These are phyloP conservation scores for Cyprinodon tularosa DNA, from an alignment of 2,113 vertebrate species.

Conservation along the genomic window DNA sequence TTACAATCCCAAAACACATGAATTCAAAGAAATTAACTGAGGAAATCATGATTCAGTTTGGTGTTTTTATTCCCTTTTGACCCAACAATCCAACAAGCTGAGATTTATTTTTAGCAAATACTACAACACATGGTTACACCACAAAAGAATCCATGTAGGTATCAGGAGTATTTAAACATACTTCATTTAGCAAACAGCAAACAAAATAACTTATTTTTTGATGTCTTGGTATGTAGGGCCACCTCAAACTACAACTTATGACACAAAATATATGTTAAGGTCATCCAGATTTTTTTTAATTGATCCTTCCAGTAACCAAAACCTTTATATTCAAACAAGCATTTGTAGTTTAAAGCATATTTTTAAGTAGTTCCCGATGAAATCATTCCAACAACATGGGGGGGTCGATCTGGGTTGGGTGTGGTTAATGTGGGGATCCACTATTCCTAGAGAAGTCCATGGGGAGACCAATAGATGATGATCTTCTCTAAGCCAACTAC, in stretches of 20 bases:
- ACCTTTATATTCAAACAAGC: not conserved
- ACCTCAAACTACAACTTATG: not conserved
- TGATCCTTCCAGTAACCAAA: not conserved
- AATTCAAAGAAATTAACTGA: constrained; percentile 1
- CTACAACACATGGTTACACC: constrained; percentile 41
- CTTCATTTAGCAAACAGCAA: constrained; percentile 16
- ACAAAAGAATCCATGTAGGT: constrained; percentile 42
- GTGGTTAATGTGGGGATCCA: no score
- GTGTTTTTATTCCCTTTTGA: constrained; percentile 15
- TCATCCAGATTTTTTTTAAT: not conserved
- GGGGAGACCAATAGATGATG: no score
- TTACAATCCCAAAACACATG: constrained; percentile 18
- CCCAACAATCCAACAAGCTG: constrained; percentile 44
- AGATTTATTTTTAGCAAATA: constrained; percentile 42
- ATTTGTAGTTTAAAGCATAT: not conserved
- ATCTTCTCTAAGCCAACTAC: no score
- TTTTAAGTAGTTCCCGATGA: not conserved
- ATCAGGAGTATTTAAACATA: constrained; percentile 29
- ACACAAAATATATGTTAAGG: not conserved
- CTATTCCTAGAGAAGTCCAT: no score
- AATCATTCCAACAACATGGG: no score
- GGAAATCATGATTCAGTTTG: constrained; percentile 30
- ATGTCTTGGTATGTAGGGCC: not conserved
- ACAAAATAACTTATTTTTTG: not conserved
- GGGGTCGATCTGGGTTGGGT: no score